Base-by-base conservation (phyloP, 2,113 vertebrate genomes). In the Hymenochirus boettgeri region DNA sequence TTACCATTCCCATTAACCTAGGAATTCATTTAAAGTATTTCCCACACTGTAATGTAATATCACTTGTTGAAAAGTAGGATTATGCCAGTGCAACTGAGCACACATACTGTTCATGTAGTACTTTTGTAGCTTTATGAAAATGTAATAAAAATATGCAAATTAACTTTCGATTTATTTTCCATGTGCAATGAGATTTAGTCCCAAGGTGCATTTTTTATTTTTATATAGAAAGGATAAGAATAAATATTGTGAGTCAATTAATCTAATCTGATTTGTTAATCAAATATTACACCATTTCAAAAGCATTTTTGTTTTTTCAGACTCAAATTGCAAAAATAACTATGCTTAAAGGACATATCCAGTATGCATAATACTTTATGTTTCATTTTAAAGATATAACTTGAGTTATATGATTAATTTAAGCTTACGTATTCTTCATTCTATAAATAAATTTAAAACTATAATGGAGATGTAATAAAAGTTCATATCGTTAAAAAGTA, bases 71-170 rank as follows among this genome's bases (percentile, higher is more conserved):
- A 67, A 67, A 59, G 31, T 42, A 56, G 64, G 46, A 52, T 52
- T 51, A 19, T 52, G 47, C 19, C 64, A 18, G 26, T 59, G 56
- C 29, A 50, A 66, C 48, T 31, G 26, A 50, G 46, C 35, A 52
- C 56, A 29, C 46, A 67, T 26, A 67, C 56, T 67, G 59, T 39
- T 47, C 53, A 50, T 55, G 27, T 67, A 31, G 48, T 50, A 18
- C 46, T 33, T 59, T 67, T 59, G 46, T 58, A 67, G 59, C 64
- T 59, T 67, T 67, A 67, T 67, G 64, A 29, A 67, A 47, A 67
- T 67, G 64, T 59, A 67, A 67, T 67, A 59, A 52, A 67, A 67
- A 59, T 59, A 67, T 67, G 64, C 42, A 67, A 67, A 67, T 67
- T 35, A 51, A 58, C 46, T 59, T 59, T 31, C 26, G 48, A 31